Base-by-base conservation (phyloP, 2,113 vertebrate genomes). In the Climacteris rufus region DNA sequence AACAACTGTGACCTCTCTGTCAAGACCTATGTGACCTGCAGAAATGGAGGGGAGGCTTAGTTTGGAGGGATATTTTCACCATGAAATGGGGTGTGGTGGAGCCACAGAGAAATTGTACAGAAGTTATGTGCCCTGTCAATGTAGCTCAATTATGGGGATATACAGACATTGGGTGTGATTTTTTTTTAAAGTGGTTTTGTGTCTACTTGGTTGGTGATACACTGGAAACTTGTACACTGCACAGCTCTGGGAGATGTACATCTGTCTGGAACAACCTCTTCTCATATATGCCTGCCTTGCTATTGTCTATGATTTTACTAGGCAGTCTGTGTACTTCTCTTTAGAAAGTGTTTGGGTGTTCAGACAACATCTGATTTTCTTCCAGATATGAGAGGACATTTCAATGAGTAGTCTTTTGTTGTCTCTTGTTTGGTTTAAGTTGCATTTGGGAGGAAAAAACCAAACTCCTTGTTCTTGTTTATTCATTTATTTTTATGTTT, bases 61-160 rank as follows among this genome's bases (percentile, higher is more conserved):
- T 3, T 7, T 63, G 31, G 81, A 80, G 31, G 3, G 21, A 1
- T 74, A 6, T 70, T 86, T 93, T 84, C 52, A 14, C 24, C 24
- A 20, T 63, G 35, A 65, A 44, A 44, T 64, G 9, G 9, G 74
- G 13, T 6, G 7, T 79, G 64, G 12, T 76, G 22, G 16, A 60
- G 44, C 64, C 4, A 28, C 6, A 11, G 0, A 4, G 3, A n/a
- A 65, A 23, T 44, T 61, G 10, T 86, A 30, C 9, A 40, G 42
- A 89, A 57, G 33, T 31, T 7, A 22, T 1, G 1, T 81, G 15
- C 21, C 5, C 20, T 2, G 0, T 66, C 1, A 2, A 3, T 33
- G 16, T 64, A 60, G 10, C 14, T 66, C 18, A 56, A 0, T 79
- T 93, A 15, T 16, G 45, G 47, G 16, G 16, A 15, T 25, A 20